These are phyloP conservation scores for Lepidocyrtoides sp. DNA, from an alignment of 2,888 invertebrate species.

Conservation along the genomic window DNA sequence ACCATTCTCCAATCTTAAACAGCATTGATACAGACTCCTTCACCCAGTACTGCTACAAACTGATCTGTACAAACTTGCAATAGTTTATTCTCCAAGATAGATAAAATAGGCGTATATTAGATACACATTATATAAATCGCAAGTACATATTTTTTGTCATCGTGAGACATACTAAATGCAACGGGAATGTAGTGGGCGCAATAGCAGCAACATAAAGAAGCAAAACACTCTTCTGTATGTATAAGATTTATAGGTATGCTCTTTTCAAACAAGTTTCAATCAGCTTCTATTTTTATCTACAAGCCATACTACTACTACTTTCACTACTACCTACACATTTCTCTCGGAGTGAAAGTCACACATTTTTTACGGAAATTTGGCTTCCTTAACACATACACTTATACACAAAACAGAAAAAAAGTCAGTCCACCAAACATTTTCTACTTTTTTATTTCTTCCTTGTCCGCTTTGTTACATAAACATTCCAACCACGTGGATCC, in stretches of 20 bases:
- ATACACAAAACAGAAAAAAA: constrained; percentile 1
- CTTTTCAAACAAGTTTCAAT: constrained; percentile 67
- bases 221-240: not conserved
- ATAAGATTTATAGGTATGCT: constrained; percentile 29
- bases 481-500: constrained; percentile 78
- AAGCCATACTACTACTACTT: not conserved
- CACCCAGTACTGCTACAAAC: too few relatives aligned
- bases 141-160: too few relatives aligned
- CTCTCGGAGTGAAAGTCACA: not conserved
- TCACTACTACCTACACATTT: not conserved
- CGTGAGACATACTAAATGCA: not conserved
- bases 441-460: not conserved
- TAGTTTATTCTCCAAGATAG: too few relatives aligned
- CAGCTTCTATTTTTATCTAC: constrained; percentile 72
- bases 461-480: constrained; percentile 57
- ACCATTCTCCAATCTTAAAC: too few relatives aligned
- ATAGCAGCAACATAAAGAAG: not conserved
- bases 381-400: constrained; percentile 39
- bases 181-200: not conserved
- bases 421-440: constrained; percentile 26
- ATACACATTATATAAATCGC: too few relatives aligned
- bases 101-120: too few relatives aligned
- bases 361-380: constrained; percentile 54
- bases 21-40: too few relatives aligned
- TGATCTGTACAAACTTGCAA: too few relatives aligned